A percentile compares a stretch with the other conserved stretches of the same genome.
phyloP scores from a whole-genome alignment of 2,888 invertebrate genomes.

The Dilophus febrilis region DNA sequence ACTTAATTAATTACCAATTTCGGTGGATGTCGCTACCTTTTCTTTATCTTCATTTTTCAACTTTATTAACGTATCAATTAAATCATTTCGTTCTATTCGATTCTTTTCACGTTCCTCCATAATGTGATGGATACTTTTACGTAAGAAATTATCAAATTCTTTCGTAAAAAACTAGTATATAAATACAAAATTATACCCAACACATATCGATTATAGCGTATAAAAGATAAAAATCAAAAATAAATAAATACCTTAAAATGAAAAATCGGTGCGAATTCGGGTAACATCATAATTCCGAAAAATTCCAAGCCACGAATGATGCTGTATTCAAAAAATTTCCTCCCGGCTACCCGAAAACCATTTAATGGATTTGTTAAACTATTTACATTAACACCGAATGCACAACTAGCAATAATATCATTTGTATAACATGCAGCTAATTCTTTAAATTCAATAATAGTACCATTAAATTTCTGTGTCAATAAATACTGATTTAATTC shows the following conservation, averaged over 20 bases:
- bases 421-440: conserved; percentile 21
- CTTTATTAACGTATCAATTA: conserved; percentile 32
- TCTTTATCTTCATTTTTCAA: conserved; percentile 18
- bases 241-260: conserved; percentile 13
- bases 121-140: conserved; percentile 27
- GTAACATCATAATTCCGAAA: conserved; percentile 21
- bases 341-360: conserved; percentile 20
- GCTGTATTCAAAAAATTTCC: conserved; percentile 15
- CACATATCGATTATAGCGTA: no score
- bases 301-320: conserved; percentile 18
- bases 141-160: conserved; percentile 20
- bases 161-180: conserved; percentile 10
- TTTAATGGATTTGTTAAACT: conserved; percentile 20
- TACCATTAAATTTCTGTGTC: not conserved
- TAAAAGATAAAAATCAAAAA: no score
- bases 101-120: conserved; percentile 26
- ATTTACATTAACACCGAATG: conserved; percentile 23
- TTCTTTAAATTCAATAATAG: conserved; percentile 19
- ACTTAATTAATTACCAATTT: no score
- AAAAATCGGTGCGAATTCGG: conserved; percentile 18
- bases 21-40: not conserved
- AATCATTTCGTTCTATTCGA: conserved; percentile 25
- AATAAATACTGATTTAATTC: conserved; percentile 2
- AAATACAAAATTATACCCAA: no score
- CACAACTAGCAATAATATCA: conserved; percentile 24